Conservation (phyloP, 2,797 vertebrate genomes). For the Spinibarbus caldwelli region DNA sequence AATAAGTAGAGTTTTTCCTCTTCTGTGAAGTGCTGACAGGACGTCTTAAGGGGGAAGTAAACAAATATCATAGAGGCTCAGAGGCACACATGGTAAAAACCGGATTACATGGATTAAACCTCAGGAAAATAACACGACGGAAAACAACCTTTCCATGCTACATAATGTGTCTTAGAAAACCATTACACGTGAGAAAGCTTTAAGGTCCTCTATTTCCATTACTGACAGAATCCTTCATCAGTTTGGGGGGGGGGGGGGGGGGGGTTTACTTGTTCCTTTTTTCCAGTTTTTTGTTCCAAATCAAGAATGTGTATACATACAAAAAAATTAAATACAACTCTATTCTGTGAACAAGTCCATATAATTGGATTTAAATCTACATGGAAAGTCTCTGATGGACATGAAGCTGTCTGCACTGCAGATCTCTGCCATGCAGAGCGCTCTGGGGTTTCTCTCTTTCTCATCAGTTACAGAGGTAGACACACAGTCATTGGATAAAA, state of each 20-base stretch:
- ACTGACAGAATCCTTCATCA: neutral
- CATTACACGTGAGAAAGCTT: conserved; percentile 20
- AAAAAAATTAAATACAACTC: neutral
- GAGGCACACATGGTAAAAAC: conserved; percentile 27
- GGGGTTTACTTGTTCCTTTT: conserved; percentile 11
- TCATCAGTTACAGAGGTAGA: conserved; percentile 2
- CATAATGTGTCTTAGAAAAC: conserved; percentile 35
- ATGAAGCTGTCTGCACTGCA: neutral
- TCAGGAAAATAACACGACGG: conserved; percentile 11
- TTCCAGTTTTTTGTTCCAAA: neutral
- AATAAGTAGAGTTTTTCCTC: neutral
- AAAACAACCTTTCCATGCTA: conserved; percentile 28
- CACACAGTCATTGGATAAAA: neutral
- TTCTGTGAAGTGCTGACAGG: conserved; percentile 32
- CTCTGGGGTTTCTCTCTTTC: conserved; percentile 4
- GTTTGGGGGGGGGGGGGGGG: neutral
- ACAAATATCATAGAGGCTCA: conserved; percentile 19
- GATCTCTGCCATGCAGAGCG: conserved; percentile 1
- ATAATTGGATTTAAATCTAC: neutral
- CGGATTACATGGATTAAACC: conserved; percentile 50
- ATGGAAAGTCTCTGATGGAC: conserved; percentile 6
- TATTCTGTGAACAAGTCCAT: neutral
- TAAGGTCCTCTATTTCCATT: conserved; percentile 10
- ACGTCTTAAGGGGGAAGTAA: conserved; percentile 25
- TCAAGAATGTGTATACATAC: neutral